Evolutionary conservation across 2,797 vertebrate species (phyloP).

Genomic region (Acanthopagrus latus): DNA sequence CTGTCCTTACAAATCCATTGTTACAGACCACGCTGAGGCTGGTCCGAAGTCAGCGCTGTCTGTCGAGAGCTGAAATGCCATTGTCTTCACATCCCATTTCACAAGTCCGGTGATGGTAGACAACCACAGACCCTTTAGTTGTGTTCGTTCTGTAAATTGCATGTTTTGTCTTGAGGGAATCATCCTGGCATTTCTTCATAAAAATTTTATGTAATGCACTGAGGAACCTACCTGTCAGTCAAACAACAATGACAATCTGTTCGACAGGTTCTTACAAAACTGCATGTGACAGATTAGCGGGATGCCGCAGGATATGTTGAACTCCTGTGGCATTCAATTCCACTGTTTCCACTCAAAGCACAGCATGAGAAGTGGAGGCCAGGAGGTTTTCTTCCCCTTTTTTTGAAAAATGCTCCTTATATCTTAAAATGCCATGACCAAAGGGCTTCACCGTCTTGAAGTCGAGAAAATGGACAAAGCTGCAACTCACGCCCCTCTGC

Average conservation of each 20-base stretch:
- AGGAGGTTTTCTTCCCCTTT: constrained; percentile 30
- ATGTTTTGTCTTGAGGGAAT: constrained; percentile 34
- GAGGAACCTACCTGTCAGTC: constrained; percentile 52
- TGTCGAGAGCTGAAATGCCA: constrained; percentile 51
- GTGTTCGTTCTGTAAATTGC: constrained; percentile 37
- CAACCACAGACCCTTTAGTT: neutral
- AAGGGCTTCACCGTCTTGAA: neutral
- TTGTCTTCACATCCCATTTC: constrained; percentile 52
- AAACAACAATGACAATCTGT: constrained; percentile 39
- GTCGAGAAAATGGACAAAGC: constrained; percentile 17
- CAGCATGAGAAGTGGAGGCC: constrained; percentile 25
- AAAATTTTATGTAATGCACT: constrained; percentile 47
- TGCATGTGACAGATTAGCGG: constrained; percentile 44
- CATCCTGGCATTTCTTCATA: constrained; percentile 37
- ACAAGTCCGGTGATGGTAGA: constrained; percentile 28
- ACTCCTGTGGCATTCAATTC: constrained; percentile 41
- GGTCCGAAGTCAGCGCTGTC: constrained; percentile 45
- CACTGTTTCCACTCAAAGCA: constrained; percentile 21
- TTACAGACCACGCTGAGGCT: constrained; percentile 26
- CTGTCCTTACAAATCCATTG: constrained; percentile 57
- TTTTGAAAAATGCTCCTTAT: constrained; percentile 31
- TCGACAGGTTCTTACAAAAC: constrained; percentile 33
- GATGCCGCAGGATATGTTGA: constrained; percentile 33
- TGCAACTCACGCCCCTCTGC: constrained; percentile 2
- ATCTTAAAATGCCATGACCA: constrained; percentile 33